phyloP scores from a whole-genome alignment of 2,113 vertebrate genomes.

The Tinamus guttatus region DNA sequence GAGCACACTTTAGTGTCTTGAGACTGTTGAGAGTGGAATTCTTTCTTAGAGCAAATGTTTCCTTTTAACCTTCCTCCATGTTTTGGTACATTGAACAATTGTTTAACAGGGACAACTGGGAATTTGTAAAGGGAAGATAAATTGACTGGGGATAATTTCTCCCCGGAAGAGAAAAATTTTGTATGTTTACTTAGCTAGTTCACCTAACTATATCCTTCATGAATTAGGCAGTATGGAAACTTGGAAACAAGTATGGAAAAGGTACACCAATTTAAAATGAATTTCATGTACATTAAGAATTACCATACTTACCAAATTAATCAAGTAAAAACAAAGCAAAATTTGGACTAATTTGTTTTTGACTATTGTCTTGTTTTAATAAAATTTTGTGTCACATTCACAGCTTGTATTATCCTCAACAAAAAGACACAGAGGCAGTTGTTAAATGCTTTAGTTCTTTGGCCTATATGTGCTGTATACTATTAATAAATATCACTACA shows the following conservation, averaged over 20 bases:
- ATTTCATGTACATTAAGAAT: background rate
- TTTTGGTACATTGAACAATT: no score
- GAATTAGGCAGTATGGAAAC: no score
- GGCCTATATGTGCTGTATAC: background rate
- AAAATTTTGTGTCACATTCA: background rate
- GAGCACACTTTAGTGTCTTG: no score
- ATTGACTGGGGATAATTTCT: no score
- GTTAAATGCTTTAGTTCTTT: background rate
- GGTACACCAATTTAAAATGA: background rate
- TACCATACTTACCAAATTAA: background rate
- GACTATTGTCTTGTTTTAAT: background rate
- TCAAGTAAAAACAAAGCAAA: background rate
- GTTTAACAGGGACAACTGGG: no score
- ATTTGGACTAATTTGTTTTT: accelerated
- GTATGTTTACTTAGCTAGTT: no score
- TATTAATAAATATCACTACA: background rate
- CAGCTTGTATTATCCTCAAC: background rate
- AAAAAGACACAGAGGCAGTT: background rate
- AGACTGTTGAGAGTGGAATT: no score
- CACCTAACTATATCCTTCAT: no score
- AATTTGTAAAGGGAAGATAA: no score
- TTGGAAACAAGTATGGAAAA: background rate
- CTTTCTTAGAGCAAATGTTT: no score
- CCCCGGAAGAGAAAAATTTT: no score
- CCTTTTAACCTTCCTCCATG: no score